Base-by-base conservation (phyloP, 1,140 invertebrate species). In the Drosophila mauritiana region DNA sequence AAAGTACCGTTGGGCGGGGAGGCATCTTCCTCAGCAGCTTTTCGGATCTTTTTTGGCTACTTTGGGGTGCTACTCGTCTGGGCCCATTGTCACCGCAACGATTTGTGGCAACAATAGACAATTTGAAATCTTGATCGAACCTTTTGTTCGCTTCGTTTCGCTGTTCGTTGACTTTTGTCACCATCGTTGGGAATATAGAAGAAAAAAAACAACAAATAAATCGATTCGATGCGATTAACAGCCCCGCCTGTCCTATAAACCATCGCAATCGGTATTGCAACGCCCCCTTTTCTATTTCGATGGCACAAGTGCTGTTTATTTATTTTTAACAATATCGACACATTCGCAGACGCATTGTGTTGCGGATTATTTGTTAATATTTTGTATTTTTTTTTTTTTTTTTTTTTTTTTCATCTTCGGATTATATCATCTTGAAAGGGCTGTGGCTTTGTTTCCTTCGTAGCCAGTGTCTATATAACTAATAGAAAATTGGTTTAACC, bases 91-190 rank as follows among this genome's bases (percentile, higher is more conserved):
- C 63, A 70, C 36, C 46, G 73, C 56, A n/a, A 4, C 62, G 62
- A 65, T 68, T 68, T 52, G 64, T 65, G 73, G 45, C 40, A 55
- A 49, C 77, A 81, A 82, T 68, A 68, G 85, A 76, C 62, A 78
- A 75, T 82, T 86, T 86, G 69, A 85, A 88, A 88, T 82, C 68
- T 82, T 76, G 73, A 76, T 81, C 59, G 49, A 65, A 63, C 56
- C 82, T 78, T 70, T 84, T 84, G 81, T 85, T 67, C 20, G 46
- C n/a, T 58, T 49, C 52, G 68, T 59, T 49, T 54, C 37, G 43
- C 81, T 85, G 81, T 85, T 86, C 82, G 82, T 88, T 86, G 82
- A 86, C 82, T 88, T 82, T 88, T 79, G 62, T 83, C 76, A 84
- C 67, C 45, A 46, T 46, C 45, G 27, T 2, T 0, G 48, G 27